These are phyloP conservation scores for Pteromalus puparum DNA, from an alignment of 1,140 invertebrate species.

Conservation along the genomic window DNA sequence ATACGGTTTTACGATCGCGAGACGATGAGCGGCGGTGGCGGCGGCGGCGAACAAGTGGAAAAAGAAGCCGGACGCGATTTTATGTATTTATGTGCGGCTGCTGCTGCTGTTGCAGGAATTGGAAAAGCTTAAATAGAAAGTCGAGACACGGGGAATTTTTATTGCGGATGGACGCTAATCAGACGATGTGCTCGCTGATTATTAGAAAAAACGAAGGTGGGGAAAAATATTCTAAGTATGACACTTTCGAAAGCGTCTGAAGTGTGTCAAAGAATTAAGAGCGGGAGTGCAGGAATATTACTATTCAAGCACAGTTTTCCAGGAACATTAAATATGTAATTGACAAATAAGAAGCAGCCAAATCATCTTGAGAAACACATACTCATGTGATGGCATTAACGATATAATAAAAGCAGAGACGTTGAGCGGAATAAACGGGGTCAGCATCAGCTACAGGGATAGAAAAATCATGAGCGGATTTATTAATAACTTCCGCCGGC, in stretches of 20 bases:
- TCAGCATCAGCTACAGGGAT: background rate
- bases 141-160: background rate
- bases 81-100: slow-evolving; percentile 30
- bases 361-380: background rate
- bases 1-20: slow-evolving; percentile 63
- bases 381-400: background rate
- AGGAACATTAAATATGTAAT: background rate
- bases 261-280: background rate
- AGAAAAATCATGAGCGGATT: background rate
- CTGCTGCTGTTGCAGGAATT: slow-evolving; percentile 7
- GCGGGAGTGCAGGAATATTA: background rate
- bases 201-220: background rate
- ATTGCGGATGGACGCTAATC: slow-evolving; percentile 1
- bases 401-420: background rate
- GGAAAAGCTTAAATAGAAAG: slow-evolving; percentile 40
- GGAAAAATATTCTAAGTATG: background rate
- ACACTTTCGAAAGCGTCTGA: background rate
- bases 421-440: slow-evolving; percentile 49
- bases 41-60: slow-evolving; percentile 8
- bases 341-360: no score
- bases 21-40: slow-evolving; percentile 36
- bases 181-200: background rate
- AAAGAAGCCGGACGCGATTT: slow-evolving; percentile 35
- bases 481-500: slow-evolving; percentile 20
- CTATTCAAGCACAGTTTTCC: background rate